These are phyloP conservation scores for Aulostomus chinensis DNA, from an alignment of 2,797 vertebrate genomes.

Conservation along the genomic window DNA sequence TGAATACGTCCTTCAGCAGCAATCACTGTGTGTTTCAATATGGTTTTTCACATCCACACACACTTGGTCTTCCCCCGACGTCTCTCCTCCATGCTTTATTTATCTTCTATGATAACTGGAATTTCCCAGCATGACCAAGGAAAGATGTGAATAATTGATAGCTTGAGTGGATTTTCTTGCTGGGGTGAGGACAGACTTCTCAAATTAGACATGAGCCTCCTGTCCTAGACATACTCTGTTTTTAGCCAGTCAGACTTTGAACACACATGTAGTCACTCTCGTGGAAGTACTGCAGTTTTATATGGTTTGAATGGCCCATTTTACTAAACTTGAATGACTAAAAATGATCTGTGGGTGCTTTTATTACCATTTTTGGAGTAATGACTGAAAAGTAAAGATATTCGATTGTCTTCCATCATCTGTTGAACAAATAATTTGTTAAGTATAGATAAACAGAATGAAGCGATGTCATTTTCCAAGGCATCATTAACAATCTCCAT, in stretches of 20 bases:
- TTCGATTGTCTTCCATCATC: too few relatives aligned
- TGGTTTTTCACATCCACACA: background rate
- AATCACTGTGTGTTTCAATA: background rate
- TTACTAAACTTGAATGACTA: background rate
- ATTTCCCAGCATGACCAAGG: slow-evolving; percentile 11
- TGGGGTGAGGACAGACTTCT: slow-evolving; percentile 14
- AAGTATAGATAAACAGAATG: too few relatives aligned
- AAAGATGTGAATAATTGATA: slow-evolving; percentile 41
- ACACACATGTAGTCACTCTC: too few relatives aligned
- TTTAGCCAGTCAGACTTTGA: background rate
- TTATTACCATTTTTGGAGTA: too few relatives aligned
- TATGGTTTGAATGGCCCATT: too few relatives aligned
- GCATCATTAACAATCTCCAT: too few relatives aligned
- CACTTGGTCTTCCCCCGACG: background rate
- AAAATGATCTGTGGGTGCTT: too few relatives aligned
- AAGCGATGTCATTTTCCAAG: too few relatives aligned
- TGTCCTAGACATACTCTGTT: background rate
- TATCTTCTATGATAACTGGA: slow-evolving; percentile 10
- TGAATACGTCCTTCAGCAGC: too few relatives aligned
- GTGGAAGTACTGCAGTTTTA: too few relatives aligned
- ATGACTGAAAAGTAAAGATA: too few relatives aligned
- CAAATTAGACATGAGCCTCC: background rate
- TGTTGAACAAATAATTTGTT: too few relatives aligned
- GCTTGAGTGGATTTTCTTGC: slow-evolving; percentile 35
- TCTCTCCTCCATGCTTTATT: slow-evolving; percentile 20